Evolutionary conservation across 2,797 vertebrate genomes (phyloP).

Genomic region (Xenops minutus): DNA sequence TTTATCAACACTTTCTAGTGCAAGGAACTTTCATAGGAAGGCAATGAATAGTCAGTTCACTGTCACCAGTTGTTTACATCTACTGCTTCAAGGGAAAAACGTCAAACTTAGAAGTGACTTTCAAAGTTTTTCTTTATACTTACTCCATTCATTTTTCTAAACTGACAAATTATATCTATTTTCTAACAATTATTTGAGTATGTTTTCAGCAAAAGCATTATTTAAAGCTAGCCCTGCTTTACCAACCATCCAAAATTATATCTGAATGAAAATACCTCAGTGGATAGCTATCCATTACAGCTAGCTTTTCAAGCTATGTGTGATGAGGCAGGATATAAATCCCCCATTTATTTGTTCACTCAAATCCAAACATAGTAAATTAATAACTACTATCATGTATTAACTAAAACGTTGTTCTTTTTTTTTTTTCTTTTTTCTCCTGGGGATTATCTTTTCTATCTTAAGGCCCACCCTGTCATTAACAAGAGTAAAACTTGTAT

Average conservation of each 20-base stretch:
- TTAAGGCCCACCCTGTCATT: background rate
- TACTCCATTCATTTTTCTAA: background rate
- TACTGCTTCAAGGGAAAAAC: slow-evolving; percentile 3
- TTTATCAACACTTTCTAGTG: background rate
- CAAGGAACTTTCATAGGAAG: slow-evolving; percentile 28
- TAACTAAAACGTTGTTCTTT: background rate
- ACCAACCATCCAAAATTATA: background rate
- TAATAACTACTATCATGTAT: background rate
- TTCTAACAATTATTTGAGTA: background rate
- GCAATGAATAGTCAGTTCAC: slow-evolving; percentile 9
- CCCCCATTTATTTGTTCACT: background rate
- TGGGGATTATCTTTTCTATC: background rate
- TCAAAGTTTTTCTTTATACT: background rate
- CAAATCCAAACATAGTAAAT: background rate
- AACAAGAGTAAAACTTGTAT: background rate
- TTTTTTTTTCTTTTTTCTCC: background rate
- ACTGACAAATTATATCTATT: background rate
- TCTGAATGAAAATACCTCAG: background rate
- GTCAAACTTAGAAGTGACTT: background rate
- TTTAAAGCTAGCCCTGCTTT: background rate
- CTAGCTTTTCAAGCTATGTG: background rate
- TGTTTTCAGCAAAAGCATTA: background rate
- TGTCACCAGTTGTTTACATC: slow-evolving; percentile 22
- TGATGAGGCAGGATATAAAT: background rate
- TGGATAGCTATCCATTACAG: background rate